Conservation (phyloP, 2,113 vertebrate species). For the Lophius piscatorius region DNA sequence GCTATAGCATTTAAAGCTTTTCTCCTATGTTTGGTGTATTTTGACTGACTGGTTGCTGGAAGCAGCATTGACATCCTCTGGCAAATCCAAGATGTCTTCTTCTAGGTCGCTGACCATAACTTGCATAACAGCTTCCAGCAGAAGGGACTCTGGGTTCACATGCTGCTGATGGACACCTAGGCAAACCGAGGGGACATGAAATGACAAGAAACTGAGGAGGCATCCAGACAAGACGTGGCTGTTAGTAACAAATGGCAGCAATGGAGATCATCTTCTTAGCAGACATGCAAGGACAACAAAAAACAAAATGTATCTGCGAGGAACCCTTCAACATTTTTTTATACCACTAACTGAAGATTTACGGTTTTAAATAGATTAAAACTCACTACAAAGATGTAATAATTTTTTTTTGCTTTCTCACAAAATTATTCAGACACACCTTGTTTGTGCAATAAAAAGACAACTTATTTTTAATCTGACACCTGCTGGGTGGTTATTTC, state of each 20-base stretch:
- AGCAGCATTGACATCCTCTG: slow-evolving; percentile 86
- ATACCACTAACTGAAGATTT: too few species aligned
- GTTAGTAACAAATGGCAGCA: background rate
- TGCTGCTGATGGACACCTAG: slow-evolving; percentile 87
- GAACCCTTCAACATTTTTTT: too few species aligned
- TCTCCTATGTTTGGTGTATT: background rate
- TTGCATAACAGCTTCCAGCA: slow-evolving; percentile 95
- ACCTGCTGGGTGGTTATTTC: too few species aligned
- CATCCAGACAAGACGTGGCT: background rate
- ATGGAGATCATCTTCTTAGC: background rate
- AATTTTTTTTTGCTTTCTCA: too few species aligned
- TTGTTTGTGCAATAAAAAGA: too few species aligned
- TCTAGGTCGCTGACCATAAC: slow-evolving; percentile 95
- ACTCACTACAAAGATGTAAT: background rate
- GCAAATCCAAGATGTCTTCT: slow-evolving; percentile 92
- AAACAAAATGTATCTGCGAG: too few species aligned
- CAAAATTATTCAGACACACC: too few species aligned
- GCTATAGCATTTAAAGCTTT: background rate
- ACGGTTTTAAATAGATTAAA: background rate
- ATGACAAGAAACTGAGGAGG: background rate
- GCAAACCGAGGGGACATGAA: background rate
- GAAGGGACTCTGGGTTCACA: slow-evolving; percentile 87
- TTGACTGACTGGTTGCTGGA: slow-evolving; percentile 75
- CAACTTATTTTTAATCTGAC: slow-evolving; percentile 4
- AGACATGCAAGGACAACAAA: background rate